Evolutionary conservation across 2,113 vertebrate genomes (phyloP), one percentile per base, ranked within the genome.

Genomic region (Gymnarchus niloticus): DNA sequence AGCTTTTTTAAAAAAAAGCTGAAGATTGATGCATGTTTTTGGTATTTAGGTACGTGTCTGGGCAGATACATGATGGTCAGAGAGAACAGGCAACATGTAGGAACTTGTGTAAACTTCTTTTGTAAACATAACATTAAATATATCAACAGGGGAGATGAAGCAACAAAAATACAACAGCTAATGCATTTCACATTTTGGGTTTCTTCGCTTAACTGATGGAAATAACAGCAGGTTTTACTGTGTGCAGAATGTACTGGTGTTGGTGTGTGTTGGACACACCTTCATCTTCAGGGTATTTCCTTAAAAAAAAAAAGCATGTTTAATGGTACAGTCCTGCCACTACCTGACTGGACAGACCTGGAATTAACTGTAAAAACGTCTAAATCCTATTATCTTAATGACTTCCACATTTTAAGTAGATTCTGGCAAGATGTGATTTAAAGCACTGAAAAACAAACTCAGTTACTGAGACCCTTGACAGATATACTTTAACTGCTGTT

Each of bases 31-130:
- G 12, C 77, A 17, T 48, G 93, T 95, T 94, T 97, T 97, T 97
- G 96, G 96, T 97, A 96, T 97, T 96, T 95, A 96, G 96, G 95
- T 95, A 90, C 93, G 94, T 94, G 94, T 93, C 93, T 94, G 93
- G 93, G 94, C 91, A 92, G 92, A 94, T 93, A 95, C 95, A 91
- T 87, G 86, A 89, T 89, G 87, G 88, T 86, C 83, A 83, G 89
- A 92, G 84, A 83, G 89, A 92, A 88, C 94, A 89, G 89, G 90
- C 90, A 92, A 90, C 84, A 73, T 90, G 90, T 88, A 92, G 91
- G 1, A 54, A 84, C 82, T 23, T 87, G 83, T 87, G 84, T 87
- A 88, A 61, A 84, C 83, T 83, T 87, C 33, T 54, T 78, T 88
- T 77, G 85, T 85, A 87, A 85, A 87, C 83, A 85, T 80, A 82